Conservation (phyloP, 2,888 invertebrate species). For the Suillia variegata region DNA sequence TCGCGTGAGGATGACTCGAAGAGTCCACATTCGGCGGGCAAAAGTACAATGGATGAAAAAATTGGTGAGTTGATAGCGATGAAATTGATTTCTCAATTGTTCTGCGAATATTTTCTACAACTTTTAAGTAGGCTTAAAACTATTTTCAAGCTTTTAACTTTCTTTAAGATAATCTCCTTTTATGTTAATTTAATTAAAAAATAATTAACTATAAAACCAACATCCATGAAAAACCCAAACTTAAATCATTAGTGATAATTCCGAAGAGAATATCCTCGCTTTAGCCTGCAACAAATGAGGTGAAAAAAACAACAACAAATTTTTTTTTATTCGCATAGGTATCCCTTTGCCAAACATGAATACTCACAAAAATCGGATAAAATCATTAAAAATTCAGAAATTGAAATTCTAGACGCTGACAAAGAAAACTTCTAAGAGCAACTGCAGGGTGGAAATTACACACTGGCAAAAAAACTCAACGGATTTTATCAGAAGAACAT, state of each 20-base stretch:
- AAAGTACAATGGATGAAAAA: conserved; percentile 53
- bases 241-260: too few relatives aligned
- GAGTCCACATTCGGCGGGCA: conserved; percentile 57
- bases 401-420: conserved; percentile 21
- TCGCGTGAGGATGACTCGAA: conserved; percentile 61
- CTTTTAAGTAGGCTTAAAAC: neutral
- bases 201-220: too few relatives aligned
- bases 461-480: neutral
- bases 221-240: too few relatives aligned
- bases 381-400: conserved; percentile 32
- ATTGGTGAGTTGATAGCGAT: conserved; percentile 46
- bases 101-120: neutral
- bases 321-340: neutral
- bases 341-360: neutral
- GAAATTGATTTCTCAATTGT: neutral
- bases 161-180: too few relatives aligned
- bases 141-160: neutral
- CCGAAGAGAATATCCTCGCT: too few relatives aligned
- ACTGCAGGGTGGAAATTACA: neutral
- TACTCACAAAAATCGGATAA: conserved; percentile 28
- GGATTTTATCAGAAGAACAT: too few relatives aligned
- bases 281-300: too few relatives aligned
- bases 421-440: conserved; percentile 19
- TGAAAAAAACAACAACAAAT: neutral
- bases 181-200: too few relatives aligned